Evolutionary conservation across 2,113 vertebrate genomes (phyloP), one percentile per base, ranked within the genome.

Genomic region (Pelmatolapia mariae): DNA sequence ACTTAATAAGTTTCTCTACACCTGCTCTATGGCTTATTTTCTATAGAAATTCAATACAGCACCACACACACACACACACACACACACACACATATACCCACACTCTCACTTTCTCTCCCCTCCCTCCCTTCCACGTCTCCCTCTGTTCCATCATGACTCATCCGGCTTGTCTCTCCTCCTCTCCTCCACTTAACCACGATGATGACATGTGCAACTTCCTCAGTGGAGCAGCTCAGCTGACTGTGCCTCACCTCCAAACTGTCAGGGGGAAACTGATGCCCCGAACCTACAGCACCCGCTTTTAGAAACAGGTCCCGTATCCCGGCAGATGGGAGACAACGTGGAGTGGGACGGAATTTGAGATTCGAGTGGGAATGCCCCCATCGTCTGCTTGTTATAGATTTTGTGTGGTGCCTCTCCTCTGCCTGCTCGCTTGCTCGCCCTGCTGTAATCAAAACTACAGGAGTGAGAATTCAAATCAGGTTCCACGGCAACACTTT

Each of bases 131-230:
- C 91, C 81, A 85, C 33, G 13, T 86, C 93, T 89, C 89, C 86
- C 85, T 92, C 87, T 88, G 79, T 89, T 89, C 86, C 87, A 89
- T 92, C 92, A 91, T 93, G 92, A 94, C 91, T 94, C 94, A 94
- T 93, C 82, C 90, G 7, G 86, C 90, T 89, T 54, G 93, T 90
- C 92, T 92, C 92, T 91, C 79, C 80, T 86, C 80, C 84, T 89
- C 90, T 82, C 86, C 89, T 88, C 92, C 92, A 91, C 92, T 89
- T 94, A 90, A 91, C 85, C 88, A 87, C 80, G 22, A 93, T 93
- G 87, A 92, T 95, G 92, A 95, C 94, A 94, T 91, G 93, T 94
- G 85, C 85, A 86, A 57, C 92, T 90, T 92, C 91, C 90, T 95
- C 85, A 63, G 82, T 66, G 86, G 86, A 89, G 85, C 52, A 36